Percentiles rank a stretch among this genome's conserved stretches.
Evolutionary conservation across 2,113 vertebrate genomes (phyloP).

Genomic region (Lycocorax pyrrhopterus): DNA sequence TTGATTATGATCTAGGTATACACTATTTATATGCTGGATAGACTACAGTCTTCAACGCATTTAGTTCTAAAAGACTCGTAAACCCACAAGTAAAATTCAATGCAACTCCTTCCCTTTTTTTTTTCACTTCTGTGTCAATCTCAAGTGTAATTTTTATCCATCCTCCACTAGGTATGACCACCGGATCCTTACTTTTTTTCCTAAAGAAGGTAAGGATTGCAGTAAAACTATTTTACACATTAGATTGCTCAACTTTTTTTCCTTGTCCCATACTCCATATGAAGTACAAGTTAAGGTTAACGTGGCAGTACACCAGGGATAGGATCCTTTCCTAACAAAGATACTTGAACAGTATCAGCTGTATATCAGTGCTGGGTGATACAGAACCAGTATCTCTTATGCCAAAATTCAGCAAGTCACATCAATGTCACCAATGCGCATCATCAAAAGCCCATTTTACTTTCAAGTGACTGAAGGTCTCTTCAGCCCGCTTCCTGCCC

Average conservation of each 20-base stretch:
- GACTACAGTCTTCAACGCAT: neutral
- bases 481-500: neutral
- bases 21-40: neutral
- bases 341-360: neutral
- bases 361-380: neutral
- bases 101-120: neutral
- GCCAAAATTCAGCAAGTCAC: neutral
- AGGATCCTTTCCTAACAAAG: neutral
- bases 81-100: neutral
- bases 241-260: neutral
- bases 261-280: neutral
- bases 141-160: neutral
- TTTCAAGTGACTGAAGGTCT: neutral
- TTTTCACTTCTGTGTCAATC: neutral
- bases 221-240: neutral
- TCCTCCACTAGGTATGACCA: neutral
- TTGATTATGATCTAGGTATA: neutral
- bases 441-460: neutral
- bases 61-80: neutral
- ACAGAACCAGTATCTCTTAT: neutral
- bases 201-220: neutral
- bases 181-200: neutral
- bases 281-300: neutral
- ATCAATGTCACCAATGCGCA: neutral
- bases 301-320: too few species aligned